phyloP scores from a whole-genome alignment of 2,888 invertebrate species.

The Drosophila antonietae region DNA sequence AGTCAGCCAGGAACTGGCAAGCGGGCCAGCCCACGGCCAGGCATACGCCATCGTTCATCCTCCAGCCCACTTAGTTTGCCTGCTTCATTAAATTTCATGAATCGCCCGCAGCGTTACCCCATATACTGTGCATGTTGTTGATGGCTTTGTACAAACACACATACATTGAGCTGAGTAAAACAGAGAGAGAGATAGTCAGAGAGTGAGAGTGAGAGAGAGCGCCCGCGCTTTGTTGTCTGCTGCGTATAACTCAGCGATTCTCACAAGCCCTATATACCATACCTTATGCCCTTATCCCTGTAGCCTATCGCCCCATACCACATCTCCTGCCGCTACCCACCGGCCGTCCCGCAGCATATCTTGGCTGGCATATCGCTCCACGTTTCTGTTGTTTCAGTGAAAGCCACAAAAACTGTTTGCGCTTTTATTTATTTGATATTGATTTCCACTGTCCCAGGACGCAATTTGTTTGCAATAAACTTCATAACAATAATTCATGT shows the following conservation, averaged over 20 bases:
- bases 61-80: conserved; percentile 50
- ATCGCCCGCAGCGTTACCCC: conserved; percentile 73
- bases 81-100: conserved; percentile 80
- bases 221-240: conserved; percentile 58
- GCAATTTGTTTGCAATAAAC: conserved; percentile 82
- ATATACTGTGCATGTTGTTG: conserved; percentile 75
- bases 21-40: conserved; percentile 12
- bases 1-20: not conserved
- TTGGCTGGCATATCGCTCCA: conserved; percentile 55
- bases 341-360: conserved; percentile 44
- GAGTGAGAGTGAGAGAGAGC: not conserved
- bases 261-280: conserved; percentile 28
- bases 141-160: conserved; percentile 55
- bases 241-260: conserved; percentile 61
- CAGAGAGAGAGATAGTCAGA: not conserved
- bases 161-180: not conserved
- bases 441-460: conserved; percentile 81
- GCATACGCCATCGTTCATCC: conserved; percentile 16
- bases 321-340: not conserved
- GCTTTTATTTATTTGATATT: conserved; percentile 81
- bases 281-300: conserved; percentile 7
- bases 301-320: not conserved
- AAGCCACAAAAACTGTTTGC: conserved; percentile 80
- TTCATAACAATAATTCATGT: conserved; percentile 82
- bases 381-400: conserved; percentile 64